Evolutionary conservation across 2,888 invertebrate species (phyloP).

Genomic region (Agriopis aurantiaria): DNA sequence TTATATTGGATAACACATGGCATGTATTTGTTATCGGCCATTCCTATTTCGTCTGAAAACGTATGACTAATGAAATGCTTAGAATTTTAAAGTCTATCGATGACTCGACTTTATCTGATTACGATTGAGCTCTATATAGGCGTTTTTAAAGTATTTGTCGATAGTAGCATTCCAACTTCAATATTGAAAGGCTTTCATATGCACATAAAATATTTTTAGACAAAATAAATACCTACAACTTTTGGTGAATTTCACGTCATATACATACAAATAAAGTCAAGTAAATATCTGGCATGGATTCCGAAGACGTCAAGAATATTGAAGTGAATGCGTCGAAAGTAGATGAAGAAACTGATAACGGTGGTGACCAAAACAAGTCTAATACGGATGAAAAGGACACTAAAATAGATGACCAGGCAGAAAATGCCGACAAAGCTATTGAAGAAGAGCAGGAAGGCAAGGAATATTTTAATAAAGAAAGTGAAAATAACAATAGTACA

Average conservation of each 20-base stretch:
- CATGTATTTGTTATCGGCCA: not conserved
- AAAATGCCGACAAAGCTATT: not conserved
- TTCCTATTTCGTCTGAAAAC: conserved; percentile 12
- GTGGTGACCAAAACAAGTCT: not conserved
- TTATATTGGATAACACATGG: too few relatives aligned
- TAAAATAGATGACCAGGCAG: not conserved
- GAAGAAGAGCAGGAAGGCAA: not conserved
- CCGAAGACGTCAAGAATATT: conserved; percentile 25
- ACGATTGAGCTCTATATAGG: conserved; percentile 26
- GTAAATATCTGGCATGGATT: conserved; percentile 23
- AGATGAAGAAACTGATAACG: conserved; percentile 5
- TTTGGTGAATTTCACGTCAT: not conserved
- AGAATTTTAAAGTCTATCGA: conserved; percentile 30
- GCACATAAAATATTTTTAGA: not conserved
- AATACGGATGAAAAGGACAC: not conserved
- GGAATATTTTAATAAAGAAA: not conserved
- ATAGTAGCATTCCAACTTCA: conserved; percentile 13
- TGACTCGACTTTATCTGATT: conserved; percentile 34
- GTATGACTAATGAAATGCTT: conserved; percentile 30
- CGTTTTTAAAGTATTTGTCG: conserved; percentile 9
- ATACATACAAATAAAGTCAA: not conserved
- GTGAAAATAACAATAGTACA: not conserved
- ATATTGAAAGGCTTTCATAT: conserved; percentile 14
- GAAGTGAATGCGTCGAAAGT: conserved; percentile 11
- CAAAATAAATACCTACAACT: not conserved